These are phyloP conservation scores for Lamproptera curius DNA, from an alignment of 2,888 invertebrate genomes.

Conservation along the genomic window DNA sequence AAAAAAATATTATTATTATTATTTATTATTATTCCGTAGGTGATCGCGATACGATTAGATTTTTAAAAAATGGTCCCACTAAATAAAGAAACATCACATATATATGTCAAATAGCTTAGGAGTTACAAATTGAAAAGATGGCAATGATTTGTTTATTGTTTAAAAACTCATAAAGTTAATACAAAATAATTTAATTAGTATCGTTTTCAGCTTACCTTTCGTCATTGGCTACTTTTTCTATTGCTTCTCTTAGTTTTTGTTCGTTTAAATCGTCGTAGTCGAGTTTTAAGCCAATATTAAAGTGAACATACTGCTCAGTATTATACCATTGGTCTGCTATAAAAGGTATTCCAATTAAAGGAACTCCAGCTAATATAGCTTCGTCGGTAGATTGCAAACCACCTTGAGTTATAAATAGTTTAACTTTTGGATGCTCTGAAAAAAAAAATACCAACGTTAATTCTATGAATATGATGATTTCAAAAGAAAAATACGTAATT, in stretches of 20 bases:
- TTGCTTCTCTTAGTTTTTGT: constrained; percentile 34
- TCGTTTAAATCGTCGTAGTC: constrained; percentile 38
- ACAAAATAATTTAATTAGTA: too few relatives aligned
- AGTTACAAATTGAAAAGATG: not conserved
- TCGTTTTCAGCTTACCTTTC: too few relatives aligned
- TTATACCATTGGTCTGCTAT: constrained; percentile 56
- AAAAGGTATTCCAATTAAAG: constrained; percentile 54
- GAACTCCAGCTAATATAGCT: constrained; percentile 51
- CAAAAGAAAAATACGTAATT: too few relatives aligned
- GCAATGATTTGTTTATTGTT: not conserved
- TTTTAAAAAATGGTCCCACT: too few relatives aligned
- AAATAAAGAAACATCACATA: too few relatives aligned
- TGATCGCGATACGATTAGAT: too few relatives aligned
- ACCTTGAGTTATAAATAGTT: constrained; percentile 55
- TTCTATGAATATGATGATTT: too few relatives aligned
- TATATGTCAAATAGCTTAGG: too few relatives aligned
- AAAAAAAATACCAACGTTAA: constrained; percentile 4
- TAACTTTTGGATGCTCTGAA: constrained; percentile 57
- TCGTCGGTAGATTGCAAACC: constrained; percentile 62
- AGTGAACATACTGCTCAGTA: constrained; percentile 37
- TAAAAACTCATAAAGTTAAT: too few relatives aligned
- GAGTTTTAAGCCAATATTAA: constrained; percentile 43
- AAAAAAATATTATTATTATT: too few relatives aligned
- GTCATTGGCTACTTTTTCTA: constrained; percentile 14
- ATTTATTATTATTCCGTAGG: too few relatives aligned